A percentile compares a stretch with the other conserved stretches of the same genome.
Conservation (phyloP, 2,888 invertebrate species). For the Clostera curtula region DNA sequence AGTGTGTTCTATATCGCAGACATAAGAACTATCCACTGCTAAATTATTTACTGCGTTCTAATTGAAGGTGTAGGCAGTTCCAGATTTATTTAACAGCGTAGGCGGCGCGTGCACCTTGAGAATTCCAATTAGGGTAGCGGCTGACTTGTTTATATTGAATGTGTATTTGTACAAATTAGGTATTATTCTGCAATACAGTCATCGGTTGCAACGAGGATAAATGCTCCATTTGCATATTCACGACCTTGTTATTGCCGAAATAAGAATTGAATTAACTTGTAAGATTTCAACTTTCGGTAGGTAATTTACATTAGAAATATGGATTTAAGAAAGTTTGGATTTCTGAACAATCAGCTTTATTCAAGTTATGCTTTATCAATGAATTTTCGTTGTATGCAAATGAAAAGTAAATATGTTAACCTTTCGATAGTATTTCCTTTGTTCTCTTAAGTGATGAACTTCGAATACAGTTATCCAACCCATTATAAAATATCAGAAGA, state of each 20-base stretch:
- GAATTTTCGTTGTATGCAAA: too few relatives aligned
- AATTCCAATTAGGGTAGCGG: slow-evolving; percentile 53
- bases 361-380: too few relatives aligned
- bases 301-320: too few relatives aligned
- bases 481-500: too few relatives aligned
- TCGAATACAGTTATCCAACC: too few relatives aligned
- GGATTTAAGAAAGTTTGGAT: too few relatives aligned
- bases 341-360: too few relatives aligned
- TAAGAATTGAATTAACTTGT: slow-evolving; percentile 1
- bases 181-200: slow-evolving; percentile 35
- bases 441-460: too few relatives aligned
- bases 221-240: slow-evolving; percentile 5
- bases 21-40: slow-evolving; percentile 9
- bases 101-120: slow-evolving; percentile 40
- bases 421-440: too few relatives aligned
- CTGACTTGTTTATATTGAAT: slow-evolving; percentile 45
- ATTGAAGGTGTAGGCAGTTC: slow-evolving; percentile 55
- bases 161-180: slow-evolving; percentile 49
- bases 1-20: not conserved
- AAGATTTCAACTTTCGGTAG: too few relatives aligned
- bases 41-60: slow-evolving; percentile 26
- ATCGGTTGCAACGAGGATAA: slow-evolving; percentile 8
- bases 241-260: slow-evolving; percentile 9
- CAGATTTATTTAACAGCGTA: slow-evolving; percentile 46
- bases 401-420: too few relatives aligned